Conservation (phyloP, 2,113 vertebrate species). For the Menidia beryllina region DNA sequence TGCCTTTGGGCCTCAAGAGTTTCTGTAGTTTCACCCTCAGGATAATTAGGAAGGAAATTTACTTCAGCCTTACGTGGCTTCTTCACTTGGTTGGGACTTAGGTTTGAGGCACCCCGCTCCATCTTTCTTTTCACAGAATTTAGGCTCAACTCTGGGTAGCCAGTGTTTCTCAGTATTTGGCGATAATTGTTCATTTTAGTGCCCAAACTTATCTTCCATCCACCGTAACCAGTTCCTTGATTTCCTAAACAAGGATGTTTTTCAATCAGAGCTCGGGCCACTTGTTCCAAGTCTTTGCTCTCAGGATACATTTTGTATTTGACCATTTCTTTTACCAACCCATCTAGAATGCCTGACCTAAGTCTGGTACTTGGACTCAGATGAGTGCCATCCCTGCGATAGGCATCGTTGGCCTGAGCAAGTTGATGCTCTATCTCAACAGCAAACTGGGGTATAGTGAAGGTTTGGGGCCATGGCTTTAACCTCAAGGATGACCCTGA, state of each 20-base stretch:
- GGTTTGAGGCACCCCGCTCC: background rate
- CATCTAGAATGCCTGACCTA: background rate
- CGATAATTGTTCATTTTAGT: constrained; percentile 2
- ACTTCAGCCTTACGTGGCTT: background rate
- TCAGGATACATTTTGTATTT: background rate
- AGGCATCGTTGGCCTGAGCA: background rate
- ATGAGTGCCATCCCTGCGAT: background rate
- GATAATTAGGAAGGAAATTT: background rate
- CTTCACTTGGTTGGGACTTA: background rate
- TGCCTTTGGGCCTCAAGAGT: background rate
- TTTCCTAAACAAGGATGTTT: background rate
- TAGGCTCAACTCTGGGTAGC: background rate
- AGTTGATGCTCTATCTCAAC: background rate
- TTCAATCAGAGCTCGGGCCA: too few species aligned
- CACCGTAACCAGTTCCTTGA: background rate
- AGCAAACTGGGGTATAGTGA: background rate
- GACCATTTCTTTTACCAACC: background rate
- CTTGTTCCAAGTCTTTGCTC: background rate
- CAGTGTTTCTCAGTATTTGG: constrained; percentile 1
- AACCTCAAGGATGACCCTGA: background rate
- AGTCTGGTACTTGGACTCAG: background rate
- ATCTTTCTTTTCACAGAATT: constrained; percentile 1
- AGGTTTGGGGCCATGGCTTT: background rate
- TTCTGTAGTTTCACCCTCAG: too few species aligned
- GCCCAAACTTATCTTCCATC: background rate